These are phyloP conservation scores for Capromys pilorides DNA, from an alignment of 2,797 vertebrate genomes.

Conservation along the genomic window DNA sequence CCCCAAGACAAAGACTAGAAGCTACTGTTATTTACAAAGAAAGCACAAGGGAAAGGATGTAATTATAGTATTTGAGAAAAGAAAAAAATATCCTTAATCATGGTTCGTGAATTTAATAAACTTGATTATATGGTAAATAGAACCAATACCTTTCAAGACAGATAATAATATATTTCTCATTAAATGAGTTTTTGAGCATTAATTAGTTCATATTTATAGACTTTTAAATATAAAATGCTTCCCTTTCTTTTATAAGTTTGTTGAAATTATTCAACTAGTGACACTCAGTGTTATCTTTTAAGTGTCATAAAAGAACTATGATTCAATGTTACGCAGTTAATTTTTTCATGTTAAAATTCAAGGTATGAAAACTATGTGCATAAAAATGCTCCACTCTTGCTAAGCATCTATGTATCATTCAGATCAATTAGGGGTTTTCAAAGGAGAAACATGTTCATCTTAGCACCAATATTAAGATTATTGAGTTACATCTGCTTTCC, in stretches of 20 bases:
- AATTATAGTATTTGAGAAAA: conserved; percentile 59
- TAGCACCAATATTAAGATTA: not conserved
- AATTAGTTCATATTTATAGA: conserved; percentile 26
- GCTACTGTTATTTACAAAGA: conserved; percentile 57
- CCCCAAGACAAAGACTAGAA: conserved; percentile 61
- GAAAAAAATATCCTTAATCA: conserved; percentile 57
- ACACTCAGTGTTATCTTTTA: not conserved
- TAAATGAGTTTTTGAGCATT: conserved; percentile 2
- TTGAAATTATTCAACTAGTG: conserved; percentile 41
- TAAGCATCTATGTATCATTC: not conserved
- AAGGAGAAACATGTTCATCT: not conserved
- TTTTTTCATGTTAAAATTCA: conserved; percentile 29
- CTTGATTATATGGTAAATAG: conserved; percentile 62
- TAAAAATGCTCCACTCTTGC: not conserved
- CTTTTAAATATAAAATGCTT: conserved; percentile 43
- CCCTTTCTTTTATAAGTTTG: not conserved
- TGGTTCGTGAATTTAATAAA: conserved; percentile 46
- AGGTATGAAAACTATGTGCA: conserved; percentile 12
- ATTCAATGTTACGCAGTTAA: not conserved
- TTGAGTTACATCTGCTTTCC: not conserved
- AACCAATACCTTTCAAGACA: conserved; percentile 26
- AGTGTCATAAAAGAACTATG: not conserved
- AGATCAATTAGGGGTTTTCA: not conserved
- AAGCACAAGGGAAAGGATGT: conserved; percentile 13
- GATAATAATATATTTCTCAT: conserved; percentile 45